phyloP scores from a whole-genome alignment of 2,888 invertebrate species.

The Troides aeacus region DNA sequence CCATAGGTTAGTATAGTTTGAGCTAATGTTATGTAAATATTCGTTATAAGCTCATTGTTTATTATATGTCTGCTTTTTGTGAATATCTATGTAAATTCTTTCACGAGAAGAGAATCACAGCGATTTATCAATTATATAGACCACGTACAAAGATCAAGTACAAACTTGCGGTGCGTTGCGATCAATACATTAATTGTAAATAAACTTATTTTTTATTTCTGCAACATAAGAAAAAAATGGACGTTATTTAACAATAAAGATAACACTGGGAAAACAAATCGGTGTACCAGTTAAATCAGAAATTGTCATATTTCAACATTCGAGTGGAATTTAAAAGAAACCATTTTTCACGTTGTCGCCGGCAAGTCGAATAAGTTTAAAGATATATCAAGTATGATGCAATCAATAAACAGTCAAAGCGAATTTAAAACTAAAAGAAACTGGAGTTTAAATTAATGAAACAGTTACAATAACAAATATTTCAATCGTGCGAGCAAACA shows the following conservation, averaged over 20 bases:
- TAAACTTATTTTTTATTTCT: neutral
- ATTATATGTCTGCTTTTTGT: too few relatives aligned
- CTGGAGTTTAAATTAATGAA: neutral
- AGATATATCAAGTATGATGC: neutral
- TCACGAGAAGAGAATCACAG: too few relatives aligned
- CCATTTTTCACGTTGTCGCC: neutral
- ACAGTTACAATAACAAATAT: slow-evolving; percentile 9
- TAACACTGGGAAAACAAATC: neutral
- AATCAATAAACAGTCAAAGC: slow-evolving; percentile 3
- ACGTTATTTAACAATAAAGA: neutral
- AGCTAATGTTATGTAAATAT: too few relatives aligned
- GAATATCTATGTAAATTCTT: too few relatives aligned
- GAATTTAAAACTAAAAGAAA: neutral
- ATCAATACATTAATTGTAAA: neutral
- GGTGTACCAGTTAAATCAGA: neutral
- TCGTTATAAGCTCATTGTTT: too few relatives aligned
- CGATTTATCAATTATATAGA: too few relatives aligned
- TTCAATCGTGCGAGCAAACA: slow-evolving; percentile 12
- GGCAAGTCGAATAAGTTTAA: neutral
- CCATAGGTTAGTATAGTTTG: too few relatives aligned
- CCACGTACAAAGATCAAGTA: too few relatives aligned
- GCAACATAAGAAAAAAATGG: neutral
- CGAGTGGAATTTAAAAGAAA: neutral
- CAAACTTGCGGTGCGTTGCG: too few relatives aligned
- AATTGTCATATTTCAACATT: neutral